Conservation (phyloP, 2,113 vertebrate species). For the Prochilodus magdalenae region DNA sequence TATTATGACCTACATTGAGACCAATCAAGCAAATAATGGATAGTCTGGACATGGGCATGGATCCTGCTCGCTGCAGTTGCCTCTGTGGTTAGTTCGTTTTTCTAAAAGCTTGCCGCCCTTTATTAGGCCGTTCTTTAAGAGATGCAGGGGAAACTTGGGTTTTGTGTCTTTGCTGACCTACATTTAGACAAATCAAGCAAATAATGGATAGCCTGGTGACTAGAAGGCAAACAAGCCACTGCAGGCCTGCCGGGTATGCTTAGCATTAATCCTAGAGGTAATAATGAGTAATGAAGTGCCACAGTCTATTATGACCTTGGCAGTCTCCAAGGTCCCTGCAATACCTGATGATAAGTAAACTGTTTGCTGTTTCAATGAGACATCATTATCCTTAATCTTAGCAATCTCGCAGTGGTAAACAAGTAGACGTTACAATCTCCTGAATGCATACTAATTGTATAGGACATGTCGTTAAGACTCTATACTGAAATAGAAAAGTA, state of each 20-base stretch:
- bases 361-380: constrained; percentile 42
- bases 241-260: constrained; percentile 13
- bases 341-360: constrained; percentile 47
- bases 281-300: constrained; percentile 60
- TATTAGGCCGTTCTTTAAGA: constrained; percentile 23
- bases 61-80: not conserved
- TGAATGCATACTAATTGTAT: constrained; percentile 38
- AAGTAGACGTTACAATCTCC: constrained; percentile 32
- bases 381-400: constrained; percentile 46
- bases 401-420: constrained; percentile 29
- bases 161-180: constrained; percentile 49
- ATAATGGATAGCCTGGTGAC: constrained; percentile 42
- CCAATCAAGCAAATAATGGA: constrained; percentile 54
- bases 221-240: constrained; percentile 36
- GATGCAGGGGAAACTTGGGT: constrained; percentile 1
- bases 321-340: constrained; percentile 36
- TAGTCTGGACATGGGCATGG: constrained; percentile 7
- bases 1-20: constrained; percentile 50
- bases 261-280: constrained; percentile 49
- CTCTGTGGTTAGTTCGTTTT: not conserved
- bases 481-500: not conserved
- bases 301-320: constrained; percentile 57
- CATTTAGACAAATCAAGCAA: constrained; percentile 53
- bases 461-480: not conserved
- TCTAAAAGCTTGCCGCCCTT: constrained; percentile 25